Percentiles rank a stretch among this genome's conserved stretches.
Conservation (phyloP, 1,140 invertebrate species). For the Lepidurus arcticus region DNA sequence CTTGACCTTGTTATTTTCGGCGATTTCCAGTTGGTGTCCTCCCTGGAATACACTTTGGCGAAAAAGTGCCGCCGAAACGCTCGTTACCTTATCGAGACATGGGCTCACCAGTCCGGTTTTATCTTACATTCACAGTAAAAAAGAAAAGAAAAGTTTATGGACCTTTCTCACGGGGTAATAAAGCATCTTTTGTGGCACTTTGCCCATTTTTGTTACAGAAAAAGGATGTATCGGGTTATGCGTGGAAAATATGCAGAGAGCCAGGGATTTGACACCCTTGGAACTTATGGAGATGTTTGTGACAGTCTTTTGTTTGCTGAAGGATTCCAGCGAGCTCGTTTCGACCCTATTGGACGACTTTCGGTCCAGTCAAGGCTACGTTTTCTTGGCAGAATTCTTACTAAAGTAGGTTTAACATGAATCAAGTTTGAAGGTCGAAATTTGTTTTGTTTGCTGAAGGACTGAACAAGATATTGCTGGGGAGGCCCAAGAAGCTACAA, state of each 20-base stretch:
- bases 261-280: slow-evolving; percentile 78
- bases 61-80: slow-evolving; percentile 90
- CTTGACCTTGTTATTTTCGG: slow-evolving; percentile 88
- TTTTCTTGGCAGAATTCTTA: slow-evolving; percentile 89
- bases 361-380: slow-evolving; percentile 85
- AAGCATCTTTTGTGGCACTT: not conserved
- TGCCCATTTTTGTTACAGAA: slow-evolving; percentile 53
- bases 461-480: slow-evolving; percentile 67
- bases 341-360: slow-evolving; percentile 94
- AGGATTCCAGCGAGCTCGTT: slow-evolving; percentile 96
- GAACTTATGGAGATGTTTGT: slow-evolving; percentile 98
- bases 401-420: slow-evolving; percentile 63
- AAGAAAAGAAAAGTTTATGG: not conserved
- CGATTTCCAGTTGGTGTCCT: slow-evolving; percentile 90
- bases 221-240: slow-evolving; percentile 92
- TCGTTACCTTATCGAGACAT: slow-evolving; percentile 91
- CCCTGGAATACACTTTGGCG: slow-evolving; percentile 90
- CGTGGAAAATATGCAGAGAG: slow-evolving; percentile 92
- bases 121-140: slow-evolving; percentile 94
- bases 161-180: not conserved
- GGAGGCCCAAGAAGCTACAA: slow-evolving; percentile 79
- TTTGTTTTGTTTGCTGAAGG: slow-evolving; percentile 45
- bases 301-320: slow-evolving; percentile 94
- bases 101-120: slow-evolving; percentile 87
- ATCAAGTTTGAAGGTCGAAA: slow-evolving; percentile 34